These are phyloP conservation scores for Vidua chalybeata DNA, from an alignment of 2,113 vertebrate genomes.

Conservation along the genomic window DNA sequence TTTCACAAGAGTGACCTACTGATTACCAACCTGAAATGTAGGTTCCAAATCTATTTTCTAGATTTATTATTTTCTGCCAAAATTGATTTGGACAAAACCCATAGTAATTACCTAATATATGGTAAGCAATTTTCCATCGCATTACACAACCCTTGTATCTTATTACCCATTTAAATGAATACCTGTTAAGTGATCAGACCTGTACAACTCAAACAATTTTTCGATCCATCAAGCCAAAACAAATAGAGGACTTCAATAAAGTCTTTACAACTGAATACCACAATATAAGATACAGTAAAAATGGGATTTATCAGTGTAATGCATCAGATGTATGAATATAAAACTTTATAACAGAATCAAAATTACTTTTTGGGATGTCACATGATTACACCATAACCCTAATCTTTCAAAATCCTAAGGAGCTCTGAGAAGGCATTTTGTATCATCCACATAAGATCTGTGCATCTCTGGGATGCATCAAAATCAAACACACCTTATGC, in stretches of 20 bases:
- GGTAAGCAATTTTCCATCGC: slow-evolving; percentile 68
- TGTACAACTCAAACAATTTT: slow-evolving; percentile 51
- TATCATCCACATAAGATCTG: background rate
- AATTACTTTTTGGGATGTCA: background rate
- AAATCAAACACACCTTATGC: background rate
- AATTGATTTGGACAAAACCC: slow-evolving; percentile 63
- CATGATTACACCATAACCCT: background rate
- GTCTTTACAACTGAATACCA: background rate
- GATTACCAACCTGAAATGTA: slow-evolving; percentile 23
- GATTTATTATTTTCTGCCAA: slow-evolving; percentile 68
- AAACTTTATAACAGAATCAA: background rate
- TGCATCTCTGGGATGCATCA: background rate
- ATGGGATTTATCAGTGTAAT: background rate
- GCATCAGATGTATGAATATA: background rate
- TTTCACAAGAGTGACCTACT: slow-evolving; percentile 46
- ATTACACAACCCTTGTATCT: slow-evolving; percentile 63
- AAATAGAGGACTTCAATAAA: slow-evolving; percentile 27
- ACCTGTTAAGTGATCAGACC: slow-evolving; percentile 59
- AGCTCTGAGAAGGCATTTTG: background rate
- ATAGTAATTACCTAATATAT: slow-evolving; percentile 47
- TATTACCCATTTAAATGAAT: slow-evolving; percentile 65
- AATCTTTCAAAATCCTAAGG: background rate
- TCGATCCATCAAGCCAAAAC: slow-evolving; percentile 54
- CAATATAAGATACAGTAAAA: background rate
- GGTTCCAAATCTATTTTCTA: slow-evolving; percentile 35